Percentiles rank a stretch among this genome's conserved stretches.
Conservation (phyloP, 2,888 invertebrate species). For the Adineta ricciae region DNA sequence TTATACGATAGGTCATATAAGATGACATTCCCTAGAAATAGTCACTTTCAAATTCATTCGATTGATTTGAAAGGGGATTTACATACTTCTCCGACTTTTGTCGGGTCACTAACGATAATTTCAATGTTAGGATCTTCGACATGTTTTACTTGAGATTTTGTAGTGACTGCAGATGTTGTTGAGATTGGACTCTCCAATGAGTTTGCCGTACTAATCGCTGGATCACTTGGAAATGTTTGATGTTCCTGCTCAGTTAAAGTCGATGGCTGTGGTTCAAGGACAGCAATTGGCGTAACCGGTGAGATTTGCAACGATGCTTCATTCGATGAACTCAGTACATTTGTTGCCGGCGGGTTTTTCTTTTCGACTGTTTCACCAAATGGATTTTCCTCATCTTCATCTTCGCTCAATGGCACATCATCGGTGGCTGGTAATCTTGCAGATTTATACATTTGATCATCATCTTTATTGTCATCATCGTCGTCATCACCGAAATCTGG, state of each 20-base stretch:
- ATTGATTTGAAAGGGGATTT: not conserved
- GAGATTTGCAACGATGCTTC: not conserved
- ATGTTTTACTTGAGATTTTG: not conserved
- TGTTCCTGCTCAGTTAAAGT: not conserved
- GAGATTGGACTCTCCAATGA: not conserved
- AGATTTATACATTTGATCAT: not conserved
- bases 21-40: constrained; percentile 5
- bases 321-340: not conserved
- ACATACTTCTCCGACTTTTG: constrained; percentile 30
- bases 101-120: constrained; percentile 24
- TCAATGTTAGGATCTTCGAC: constrained; percentile 23
- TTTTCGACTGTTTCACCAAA: not conserved
- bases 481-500: not conserved
- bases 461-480: not conserved
- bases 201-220: not conserved
- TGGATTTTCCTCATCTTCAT: not conserved
- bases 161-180: not conserved
- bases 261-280: not conserved
- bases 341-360: not conserved
- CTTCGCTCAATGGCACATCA: not conserved
- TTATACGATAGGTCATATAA: constrained; percentile 22
- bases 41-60: not conserved
- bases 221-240: not conserved
- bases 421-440: not conserved
- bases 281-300: not conserved